These are phyloP conservation scores for Oxyura jamaicensis DNA, from an alignment of 2,113 vertebrate genomes.

Conservation along the genomic window DNA sequence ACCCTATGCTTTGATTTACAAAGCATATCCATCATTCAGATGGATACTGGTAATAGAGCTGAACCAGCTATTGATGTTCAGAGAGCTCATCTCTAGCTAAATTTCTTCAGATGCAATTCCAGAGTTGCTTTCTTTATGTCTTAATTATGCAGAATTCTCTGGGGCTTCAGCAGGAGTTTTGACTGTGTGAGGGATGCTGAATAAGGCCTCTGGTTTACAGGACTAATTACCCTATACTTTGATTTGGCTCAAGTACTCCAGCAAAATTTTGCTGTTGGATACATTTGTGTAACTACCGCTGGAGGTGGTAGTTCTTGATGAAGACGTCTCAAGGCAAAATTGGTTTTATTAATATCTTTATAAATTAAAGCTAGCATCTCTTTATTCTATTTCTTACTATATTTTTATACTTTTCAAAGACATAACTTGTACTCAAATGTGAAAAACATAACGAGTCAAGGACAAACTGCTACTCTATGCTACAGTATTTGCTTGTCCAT, in stretches of 20 bases:
- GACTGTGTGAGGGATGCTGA: neutral
- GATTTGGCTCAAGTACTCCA: neutral
- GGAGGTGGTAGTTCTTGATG: neutral
- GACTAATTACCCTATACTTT: neutral
- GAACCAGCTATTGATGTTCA: neutral
- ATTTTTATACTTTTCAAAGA: neutral
- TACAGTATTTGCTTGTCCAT: neutral
- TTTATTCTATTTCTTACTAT: neutral
- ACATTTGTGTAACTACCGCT: neutral
- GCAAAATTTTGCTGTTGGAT: neutral
- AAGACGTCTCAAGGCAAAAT: constrained; percentile 23
- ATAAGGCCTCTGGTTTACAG: neutral
- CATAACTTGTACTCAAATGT: neutral
- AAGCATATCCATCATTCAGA: neutral
- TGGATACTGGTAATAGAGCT: neutral
- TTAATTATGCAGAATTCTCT: neutral
- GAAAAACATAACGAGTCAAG: neutral
- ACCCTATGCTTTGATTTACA: neutral
- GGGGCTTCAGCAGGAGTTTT: neutral
- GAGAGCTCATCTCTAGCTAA: neutral
- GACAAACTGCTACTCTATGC: neutral
- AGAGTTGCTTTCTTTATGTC: neutral
- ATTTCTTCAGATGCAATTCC: neutral
- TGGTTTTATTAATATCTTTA: constrained; percentile 35
- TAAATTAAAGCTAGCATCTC: neutral